Conservation (phyloP, 2,888 invertebrate genomes). For the Pollenia amentaria region DNA sequence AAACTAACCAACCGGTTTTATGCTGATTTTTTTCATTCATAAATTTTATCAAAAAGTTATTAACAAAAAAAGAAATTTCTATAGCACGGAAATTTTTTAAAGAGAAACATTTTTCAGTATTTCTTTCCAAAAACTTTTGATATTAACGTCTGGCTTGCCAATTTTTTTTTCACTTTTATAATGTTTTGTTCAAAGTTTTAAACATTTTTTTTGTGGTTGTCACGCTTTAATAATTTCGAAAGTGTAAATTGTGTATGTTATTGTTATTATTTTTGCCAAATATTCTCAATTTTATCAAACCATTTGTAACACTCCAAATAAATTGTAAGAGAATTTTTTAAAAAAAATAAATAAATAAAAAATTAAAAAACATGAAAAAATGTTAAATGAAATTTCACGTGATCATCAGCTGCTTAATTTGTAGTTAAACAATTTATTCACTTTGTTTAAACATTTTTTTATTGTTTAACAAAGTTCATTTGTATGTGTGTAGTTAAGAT, state of each 20-base stretch:
- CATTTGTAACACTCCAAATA: background rate
- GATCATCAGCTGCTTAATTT: conserved; percentile 38
- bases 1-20: conserved; percentile 60
- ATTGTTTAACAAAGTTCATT: background rate
- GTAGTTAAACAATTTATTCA: conserved; percentile 22
- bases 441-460: background rate
- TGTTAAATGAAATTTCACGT: conserved; percentile 2
- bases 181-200: background rate
- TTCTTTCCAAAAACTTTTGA: background rate
- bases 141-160: too few relatives aligned
- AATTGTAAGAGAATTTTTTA: conserved; percentile 22
- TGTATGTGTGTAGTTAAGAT: background rate
- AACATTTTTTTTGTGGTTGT: conserved; percentile 18
- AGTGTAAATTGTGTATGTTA: conserved; percentile 61
- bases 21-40: background rate
- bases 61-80: conserved; percentile 44
- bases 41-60: conserved; percentile 15
- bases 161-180: background rate
- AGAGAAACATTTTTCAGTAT: conserved; percentile 17
- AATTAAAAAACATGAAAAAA: background rate
- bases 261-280: conserved; percentile 18
- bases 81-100: conserved; percentile 36
- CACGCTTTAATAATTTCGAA: conserved; percentile 70
- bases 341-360: background rate
- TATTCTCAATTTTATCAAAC: conserved; percentile 46